Conservation (phyloP, 2,888 invertebrate species). For the Slavum lentiscoides region DNA sequence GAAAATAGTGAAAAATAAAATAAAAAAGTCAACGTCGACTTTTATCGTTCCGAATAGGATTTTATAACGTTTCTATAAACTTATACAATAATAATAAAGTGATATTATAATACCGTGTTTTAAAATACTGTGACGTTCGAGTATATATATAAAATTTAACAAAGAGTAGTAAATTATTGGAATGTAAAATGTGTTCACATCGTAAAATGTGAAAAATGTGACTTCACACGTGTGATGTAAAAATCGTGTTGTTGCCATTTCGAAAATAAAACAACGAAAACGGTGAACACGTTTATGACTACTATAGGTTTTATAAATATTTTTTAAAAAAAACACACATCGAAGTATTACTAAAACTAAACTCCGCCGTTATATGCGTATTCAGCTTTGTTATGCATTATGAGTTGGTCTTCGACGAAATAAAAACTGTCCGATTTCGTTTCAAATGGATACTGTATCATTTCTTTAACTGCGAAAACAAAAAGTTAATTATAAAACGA, state of each 20-base stretch:
- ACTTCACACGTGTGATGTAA: slow-evolving; percentile 18
- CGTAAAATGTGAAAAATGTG: slow-evolving; percentile 13
- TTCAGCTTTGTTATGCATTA: slow-evolving; percentile 99
- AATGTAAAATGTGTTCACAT: background rate
- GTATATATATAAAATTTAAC: slow-evolving; percentile 1
- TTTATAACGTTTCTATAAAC: slow-evolving; percentile 24
- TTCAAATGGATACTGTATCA: slow-evolving; percentile 94
- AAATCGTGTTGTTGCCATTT: background rate
- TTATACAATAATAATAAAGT: slow-evolving; percentile 27
- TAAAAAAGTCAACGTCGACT: background rate
- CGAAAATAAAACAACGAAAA: background rate
- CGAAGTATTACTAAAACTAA: slow-evolving; percentile 16
- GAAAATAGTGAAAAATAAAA: slow-evolving; percentile 10
- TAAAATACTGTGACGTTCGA: slow-evolving; percentile 22
- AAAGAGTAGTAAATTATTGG: slow-evolving; percentile 1
- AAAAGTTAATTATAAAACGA: background rate
- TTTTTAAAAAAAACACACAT: background rate
- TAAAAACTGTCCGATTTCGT: slow-evolving; percentile 98
- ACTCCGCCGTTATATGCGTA: slow-evolving; percentile 88
- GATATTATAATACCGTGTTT: background rate
- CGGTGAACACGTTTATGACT: background rate
- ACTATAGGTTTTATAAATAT: background rate
- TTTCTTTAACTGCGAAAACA: slow-evolving; percentile 81
- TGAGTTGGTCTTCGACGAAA: slow-evolving; percentile 93
- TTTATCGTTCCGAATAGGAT: background rate